Conservation (phyloP, 2,113 vertebrate species). For the Uria aalge region DNA sequence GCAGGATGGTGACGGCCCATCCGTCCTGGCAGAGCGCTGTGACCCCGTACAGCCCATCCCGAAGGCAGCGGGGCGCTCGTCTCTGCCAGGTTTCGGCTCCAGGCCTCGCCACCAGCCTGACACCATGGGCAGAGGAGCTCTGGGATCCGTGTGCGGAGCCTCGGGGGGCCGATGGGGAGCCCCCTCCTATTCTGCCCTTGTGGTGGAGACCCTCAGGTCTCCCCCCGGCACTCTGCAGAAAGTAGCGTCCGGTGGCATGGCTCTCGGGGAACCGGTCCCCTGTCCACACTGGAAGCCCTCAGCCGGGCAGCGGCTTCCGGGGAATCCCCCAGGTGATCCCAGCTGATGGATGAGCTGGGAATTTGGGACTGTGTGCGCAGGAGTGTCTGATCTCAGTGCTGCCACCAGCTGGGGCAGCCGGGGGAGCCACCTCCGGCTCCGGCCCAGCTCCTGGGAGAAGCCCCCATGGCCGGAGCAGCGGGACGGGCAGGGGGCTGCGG, state of each 20-base stretch:
- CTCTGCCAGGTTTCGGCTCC: background rate
- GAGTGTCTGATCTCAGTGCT: conserved; percentile 57
- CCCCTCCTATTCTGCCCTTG: background rate
- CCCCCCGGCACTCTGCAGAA: background rate
- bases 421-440: conserved; percentile 28
- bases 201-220: background rate
- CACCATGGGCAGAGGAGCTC: background rate
- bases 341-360: conserved; percentile 52
- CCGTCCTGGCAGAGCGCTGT: background rate
- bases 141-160: accelerated
- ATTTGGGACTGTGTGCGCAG: conserved; percentile 12
- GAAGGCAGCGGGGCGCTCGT: accelerated
- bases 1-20: background rate
- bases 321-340: conserved; percentile 53
- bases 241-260: background rate
- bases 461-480: background rate
- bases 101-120: background rate
- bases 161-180: background rate
- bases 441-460: background rate
- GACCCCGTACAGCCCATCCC: background rate
- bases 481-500: background rate
- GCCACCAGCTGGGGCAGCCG: conserved; percentile 64
- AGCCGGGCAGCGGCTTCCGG: background rate
- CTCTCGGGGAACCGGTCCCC: background rate
- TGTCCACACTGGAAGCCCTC: background rate